phyloP scores from a whole-genome alignment of 1,140 invertebrate genomes.

The Harlomillsia oculata region DNA sequence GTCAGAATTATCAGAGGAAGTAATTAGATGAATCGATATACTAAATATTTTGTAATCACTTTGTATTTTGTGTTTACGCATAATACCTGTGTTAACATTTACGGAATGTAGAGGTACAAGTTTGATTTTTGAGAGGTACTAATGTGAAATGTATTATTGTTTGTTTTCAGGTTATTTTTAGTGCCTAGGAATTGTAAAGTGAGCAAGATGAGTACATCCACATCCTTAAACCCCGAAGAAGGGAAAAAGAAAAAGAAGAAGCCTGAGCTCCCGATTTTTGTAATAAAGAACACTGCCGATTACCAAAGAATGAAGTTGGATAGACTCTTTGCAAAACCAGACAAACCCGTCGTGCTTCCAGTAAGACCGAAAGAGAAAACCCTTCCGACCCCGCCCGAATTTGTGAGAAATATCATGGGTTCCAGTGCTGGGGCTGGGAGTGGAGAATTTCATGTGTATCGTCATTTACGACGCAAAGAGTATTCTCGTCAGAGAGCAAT shows the following conservation, averaged over 20 bases:
- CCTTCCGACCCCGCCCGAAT: conserved; percentile 70
- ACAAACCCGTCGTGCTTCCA: conserved; percentile 78
- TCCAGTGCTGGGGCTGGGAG: conserved; percentile 96
- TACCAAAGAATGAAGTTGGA: conserved; percentile 34
- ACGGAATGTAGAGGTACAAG: too few relatives aligned
- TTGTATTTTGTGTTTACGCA: too few relatives aligned
- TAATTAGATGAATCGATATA: too few relatives aligned
- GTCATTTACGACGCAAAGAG: conserved; percentile 86
- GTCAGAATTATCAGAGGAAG: too few relatives aligned
- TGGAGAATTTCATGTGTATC: conserved; percentile 96
- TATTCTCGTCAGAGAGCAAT: conserved; percentile 89
- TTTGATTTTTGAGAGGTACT: too few relatives aligned
- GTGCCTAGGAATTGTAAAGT: too few relatives aligned
- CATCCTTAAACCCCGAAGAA: not conserved
- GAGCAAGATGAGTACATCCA: not conserved
- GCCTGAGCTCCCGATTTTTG: conserved; percentile 23
- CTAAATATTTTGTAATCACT: too few relatives aligned
- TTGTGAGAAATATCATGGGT: conserved; percentile 94
- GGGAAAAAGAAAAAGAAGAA: conserved; percentile 27
- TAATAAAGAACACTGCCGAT: conserved; percentile 32
- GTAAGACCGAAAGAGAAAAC: conserved; percentile 67
- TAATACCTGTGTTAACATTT: too few relatives aligned
- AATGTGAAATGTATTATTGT: too few relatives aligned
- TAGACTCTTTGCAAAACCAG: conserved; percentile 43
- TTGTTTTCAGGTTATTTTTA: too few relatives aligned